Evolutionary conservation across 2,888 invertebrate genomes (phyloP), one percentile per base, ranked within the genome.

Genomic region (Ichneumoninae sp.): DNA sequence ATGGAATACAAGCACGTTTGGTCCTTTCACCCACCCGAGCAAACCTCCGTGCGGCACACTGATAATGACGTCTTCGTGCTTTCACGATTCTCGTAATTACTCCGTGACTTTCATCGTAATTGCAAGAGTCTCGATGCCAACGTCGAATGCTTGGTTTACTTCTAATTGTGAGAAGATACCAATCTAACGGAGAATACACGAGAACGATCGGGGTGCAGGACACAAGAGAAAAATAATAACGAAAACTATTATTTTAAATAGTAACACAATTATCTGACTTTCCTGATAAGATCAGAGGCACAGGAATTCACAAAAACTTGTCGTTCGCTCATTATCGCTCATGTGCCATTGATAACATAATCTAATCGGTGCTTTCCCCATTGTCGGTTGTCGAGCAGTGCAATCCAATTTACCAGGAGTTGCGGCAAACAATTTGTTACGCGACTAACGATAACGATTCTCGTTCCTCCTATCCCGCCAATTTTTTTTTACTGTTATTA

Each of bases 11-110:
- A 30, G 54, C 36, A 66, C 47, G 33, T 40, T 83, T 68, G 66
- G 60, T 77, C 83, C 80, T 83, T 83, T 83, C 83, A 83, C 76
- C 76, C 50, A 68, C 47, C 36, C 40, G 52, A 19, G 33, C 50
- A 26, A 16, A 50, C 36, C 52, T 52, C 26, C 30, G 13, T 6
- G 16, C 60, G 65, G 33, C 33, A 77, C 73, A 57, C 57, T 19
- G 77, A 77, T 77, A 71, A 71, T 73, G 16, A 83, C 73, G 75
- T 81, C 77, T 83, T 80, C 83, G 88, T 88, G 88, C 91, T 91
- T 91, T 91, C 89, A 80, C 88, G 88, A 85, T 83, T 83, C 83
- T 71, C 80, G 77, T 89, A 91, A 91, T 91, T 89, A 85, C 85
- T 83, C 74, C 73, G 79, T 79, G 83, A 86, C 90, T 90, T 89